Percentiles rank a stretch among this genome's conserved stretches.
Evolutionary conservation across 2,888 invertebrate species (phyloP).

Genomic region (Apotomis turbidana): DNA sequence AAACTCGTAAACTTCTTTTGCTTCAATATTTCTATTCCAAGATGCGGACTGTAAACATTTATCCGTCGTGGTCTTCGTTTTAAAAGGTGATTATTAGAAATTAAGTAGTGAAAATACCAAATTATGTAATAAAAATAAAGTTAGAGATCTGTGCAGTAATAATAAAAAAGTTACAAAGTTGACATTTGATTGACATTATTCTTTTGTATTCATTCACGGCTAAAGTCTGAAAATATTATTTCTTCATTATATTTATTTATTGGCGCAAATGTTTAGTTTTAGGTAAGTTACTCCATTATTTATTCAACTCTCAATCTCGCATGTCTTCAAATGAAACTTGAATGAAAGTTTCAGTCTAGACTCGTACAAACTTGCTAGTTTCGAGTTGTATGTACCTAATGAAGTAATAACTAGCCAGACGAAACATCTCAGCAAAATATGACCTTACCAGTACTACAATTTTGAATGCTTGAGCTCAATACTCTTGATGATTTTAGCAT

Average conservation of each 20-base stretch:
- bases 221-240: neutral
- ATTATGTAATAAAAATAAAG: too few species aligned
- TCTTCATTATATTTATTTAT: too few species aligned
- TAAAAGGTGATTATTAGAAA: too few species aligned
- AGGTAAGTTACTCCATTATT: slow-evolving; percentile 11
- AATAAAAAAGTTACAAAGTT: too few species aligned
- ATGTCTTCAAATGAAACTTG: slow-evolving; percentile 7
- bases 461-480: slow-evolving; percentile 1
- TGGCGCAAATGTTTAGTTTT: neutral
- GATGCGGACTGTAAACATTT: too few species aligned
- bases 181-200: too few species aligned
- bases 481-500: neutral
- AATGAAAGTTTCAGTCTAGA: slow-evolving; percentile 8
- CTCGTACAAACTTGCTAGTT: slow-evolving; percentile 7
- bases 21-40: neutral
- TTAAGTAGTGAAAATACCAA: too few species aligned
- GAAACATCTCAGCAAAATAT: neutral
- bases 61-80: too few species aligned
- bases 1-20: neutral
- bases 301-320: slow-evolving; percentile 7
- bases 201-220: too few species aligned
- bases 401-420: neutral
- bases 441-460: neutral
- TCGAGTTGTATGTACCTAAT: neutral
- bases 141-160: too few species aligned